Conservation (phyloP, 2,888 invertebrate genomes). For the Acholoe squamosa region DNA sequence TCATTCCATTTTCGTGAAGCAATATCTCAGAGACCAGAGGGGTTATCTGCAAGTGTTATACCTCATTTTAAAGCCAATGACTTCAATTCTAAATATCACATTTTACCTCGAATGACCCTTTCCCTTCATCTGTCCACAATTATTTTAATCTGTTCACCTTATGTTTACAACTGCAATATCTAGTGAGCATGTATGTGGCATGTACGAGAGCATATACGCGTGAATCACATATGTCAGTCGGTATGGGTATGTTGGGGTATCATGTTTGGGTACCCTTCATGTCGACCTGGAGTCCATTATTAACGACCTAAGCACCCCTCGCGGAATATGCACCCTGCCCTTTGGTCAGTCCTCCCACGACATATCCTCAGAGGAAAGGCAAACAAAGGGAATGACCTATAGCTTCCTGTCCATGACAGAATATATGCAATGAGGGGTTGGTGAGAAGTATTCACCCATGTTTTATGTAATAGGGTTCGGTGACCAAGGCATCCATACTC, state of each 20-base stretch:
- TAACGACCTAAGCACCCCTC: neutral
- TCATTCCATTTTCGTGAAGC: no score
- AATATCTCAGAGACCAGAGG: no score
- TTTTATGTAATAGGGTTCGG: constrained; percentile 2
- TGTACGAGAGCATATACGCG: no score
- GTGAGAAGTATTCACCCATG: neutral
- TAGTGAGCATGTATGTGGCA: no score
- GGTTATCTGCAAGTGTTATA: no score
- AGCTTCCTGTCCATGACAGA: neutral
- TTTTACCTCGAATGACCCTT: no score
- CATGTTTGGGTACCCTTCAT: neutral
- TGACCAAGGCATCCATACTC: neutral
- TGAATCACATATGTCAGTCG: neutral
- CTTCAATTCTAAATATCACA: no score
- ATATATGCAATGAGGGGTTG: neutral
- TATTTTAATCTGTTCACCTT: no score
- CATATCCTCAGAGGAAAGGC: neutral
- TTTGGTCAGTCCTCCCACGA: neutral
- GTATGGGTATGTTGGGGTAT: neutral
- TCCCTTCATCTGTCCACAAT: no score
- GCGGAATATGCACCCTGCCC: neutral
- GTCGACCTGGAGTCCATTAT: neutral
- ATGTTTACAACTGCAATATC: no score
- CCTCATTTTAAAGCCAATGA: no score
- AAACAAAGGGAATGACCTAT: constrained; percentile 24